Percentiles rank a stretch among this genome's conserved stretches.
These are phyloP conservation scores for Gonatopus flavifemur DNA, from an alignment of 1,140 invertebrate genomes.

Conservation along the genomic window DNA sequence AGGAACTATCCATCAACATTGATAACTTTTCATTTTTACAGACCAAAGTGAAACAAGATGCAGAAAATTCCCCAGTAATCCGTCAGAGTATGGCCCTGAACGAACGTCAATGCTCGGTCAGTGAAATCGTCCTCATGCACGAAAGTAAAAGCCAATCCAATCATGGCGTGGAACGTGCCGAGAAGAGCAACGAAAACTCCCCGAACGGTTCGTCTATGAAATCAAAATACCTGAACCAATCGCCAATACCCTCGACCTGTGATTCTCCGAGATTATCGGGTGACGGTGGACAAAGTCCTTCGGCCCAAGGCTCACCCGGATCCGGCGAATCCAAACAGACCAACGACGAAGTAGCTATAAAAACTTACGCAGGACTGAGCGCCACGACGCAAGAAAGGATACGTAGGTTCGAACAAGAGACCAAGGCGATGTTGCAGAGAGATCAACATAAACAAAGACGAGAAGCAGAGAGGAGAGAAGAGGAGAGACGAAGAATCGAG, in stretches of 20 bases:
- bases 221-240: conserved; percentile 29
- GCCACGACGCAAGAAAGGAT: conserved; percentile 67
- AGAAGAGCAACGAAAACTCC: conserved; percentile 13
- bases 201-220: conserved; percentile 22
- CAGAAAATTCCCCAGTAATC: conserved; percentile 32
- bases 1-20: no score
- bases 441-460: conserved; percentile 54
- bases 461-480: conserved; percentile 56
- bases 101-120: conserved; percentile 52
- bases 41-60: conserved; percentile 43
- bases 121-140: conserved; percentile 52
- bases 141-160: conserved; percentile 43
- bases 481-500: conserved; percentile 63
- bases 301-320: conserved; percentile 43
- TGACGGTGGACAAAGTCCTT: conserved; percentile 29
- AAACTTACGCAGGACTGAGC: conserved; percentile 63
- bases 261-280: conserved; percentile 32
- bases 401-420: conserved; percentile 71
- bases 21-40: conserved; percentile 28
- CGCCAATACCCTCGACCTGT: conserved; percentile 21
- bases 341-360: conserved; percentile 59
- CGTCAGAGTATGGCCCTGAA: conserved; percentile 53
- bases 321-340: conserved; percentile 49
- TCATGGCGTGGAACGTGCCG: conserved; percentile 20
- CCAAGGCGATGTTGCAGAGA: conserved; percentile 68